A percentile compares a stretch with the other conserved stretches of the same genome.
These are phyloP conservation scores for Trichonephila inaurata DNA, from an alignment of 1,140 invertebrate genomes.

Conservation along the genomic window DNA sequence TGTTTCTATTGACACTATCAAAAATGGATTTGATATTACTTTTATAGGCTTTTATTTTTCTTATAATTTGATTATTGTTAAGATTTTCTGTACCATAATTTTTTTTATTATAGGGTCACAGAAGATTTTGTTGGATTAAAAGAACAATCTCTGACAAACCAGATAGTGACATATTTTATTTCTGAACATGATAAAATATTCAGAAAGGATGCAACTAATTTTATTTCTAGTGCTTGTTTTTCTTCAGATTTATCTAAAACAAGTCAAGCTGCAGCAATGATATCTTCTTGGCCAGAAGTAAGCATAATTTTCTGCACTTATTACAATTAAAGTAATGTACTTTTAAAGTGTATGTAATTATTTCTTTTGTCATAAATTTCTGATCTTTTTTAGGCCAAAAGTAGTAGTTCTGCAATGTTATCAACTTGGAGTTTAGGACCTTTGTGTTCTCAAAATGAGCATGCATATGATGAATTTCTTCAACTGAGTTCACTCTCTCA, in stretches of 20 bases:
- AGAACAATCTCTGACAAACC: conserved; percentile 82
- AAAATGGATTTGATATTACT: no score
- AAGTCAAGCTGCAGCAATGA: conserved; percentile 62
- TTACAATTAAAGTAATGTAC: neutral
- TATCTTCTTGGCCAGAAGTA: conserved; percentile 72
- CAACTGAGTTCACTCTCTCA: conserved; percentile 42
- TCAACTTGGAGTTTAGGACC: conserved; percentile 68
- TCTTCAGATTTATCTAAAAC: conserved; percentile 38
- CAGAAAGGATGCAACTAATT: conserved; percentile 62
- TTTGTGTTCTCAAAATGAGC: conserved; percentile 28
- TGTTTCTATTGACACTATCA: no score
- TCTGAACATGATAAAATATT: conserved; percentile 81
- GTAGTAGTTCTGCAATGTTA: conserved; percentile 35
- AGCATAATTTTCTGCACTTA: neutral
- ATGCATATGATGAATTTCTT: conserved; percentile 40
- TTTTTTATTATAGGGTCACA: conserved; percentile 76
- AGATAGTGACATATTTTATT: conserved; percentile 82
- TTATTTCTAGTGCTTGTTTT: neutral
- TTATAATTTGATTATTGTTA: no score
- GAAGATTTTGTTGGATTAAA: conserved; percentile 80
- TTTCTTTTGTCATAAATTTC: neutral
- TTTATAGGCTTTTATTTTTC: no score
- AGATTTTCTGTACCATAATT: neutral
- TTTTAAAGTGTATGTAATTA: neutral
- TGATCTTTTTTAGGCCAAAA: conserved; percentile 48